Conservation (phyloP, 2,113 vertebrate species). For the Neogale vison region DNA sequence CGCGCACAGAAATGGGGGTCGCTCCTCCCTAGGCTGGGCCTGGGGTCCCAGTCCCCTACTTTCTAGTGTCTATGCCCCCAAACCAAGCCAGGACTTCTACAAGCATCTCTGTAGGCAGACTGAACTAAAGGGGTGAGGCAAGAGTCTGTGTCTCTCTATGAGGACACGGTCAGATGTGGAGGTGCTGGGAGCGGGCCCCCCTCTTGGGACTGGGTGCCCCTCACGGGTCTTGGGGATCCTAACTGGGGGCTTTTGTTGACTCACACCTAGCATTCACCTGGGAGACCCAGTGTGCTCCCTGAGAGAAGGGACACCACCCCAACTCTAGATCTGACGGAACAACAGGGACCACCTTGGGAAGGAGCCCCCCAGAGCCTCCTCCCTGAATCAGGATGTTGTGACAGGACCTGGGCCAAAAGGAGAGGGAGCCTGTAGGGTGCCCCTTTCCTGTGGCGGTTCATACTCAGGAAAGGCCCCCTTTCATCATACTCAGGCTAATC, state of each 20-base stretch:
- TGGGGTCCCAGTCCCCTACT: not conserved
- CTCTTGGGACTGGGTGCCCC: not conserved
- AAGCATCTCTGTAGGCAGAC: not conserved
- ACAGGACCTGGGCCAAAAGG: not conserved
- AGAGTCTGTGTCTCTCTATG: not conserved
- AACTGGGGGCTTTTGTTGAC: not conserved
- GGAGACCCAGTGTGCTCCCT: not conserved
- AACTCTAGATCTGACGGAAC: not conserved
- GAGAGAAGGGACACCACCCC: constrained; percentile 21
- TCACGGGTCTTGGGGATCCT: not conserved
- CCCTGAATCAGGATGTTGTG: not conserved
- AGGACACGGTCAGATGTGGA: not conserved
- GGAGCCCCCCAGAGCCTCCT: not conserved
- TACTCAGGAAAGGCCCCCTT: not conserved
- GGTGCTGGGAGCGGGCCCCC: not conserved
- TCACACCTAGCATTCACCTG: not conserved
- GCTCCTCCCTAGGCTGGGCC: not conserved
- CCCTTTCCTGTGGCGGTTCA: not conserved
- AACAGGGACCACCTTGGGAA: not conserved
- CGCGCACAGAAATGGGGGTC: not conserved
- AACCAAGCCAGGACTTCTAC: not conserved
- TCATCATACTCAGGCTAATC: not conserved
- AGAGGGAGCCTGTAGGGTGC: not conserved
- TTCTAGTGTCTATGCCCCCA: not conserved
- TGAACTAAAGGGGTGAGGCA: not conserved